These are phyloP conservation scores for Agrilus biguttatus DNA, from an alignment of 2,888 invertebrate species.

Conservation along the genomic window DNA sequence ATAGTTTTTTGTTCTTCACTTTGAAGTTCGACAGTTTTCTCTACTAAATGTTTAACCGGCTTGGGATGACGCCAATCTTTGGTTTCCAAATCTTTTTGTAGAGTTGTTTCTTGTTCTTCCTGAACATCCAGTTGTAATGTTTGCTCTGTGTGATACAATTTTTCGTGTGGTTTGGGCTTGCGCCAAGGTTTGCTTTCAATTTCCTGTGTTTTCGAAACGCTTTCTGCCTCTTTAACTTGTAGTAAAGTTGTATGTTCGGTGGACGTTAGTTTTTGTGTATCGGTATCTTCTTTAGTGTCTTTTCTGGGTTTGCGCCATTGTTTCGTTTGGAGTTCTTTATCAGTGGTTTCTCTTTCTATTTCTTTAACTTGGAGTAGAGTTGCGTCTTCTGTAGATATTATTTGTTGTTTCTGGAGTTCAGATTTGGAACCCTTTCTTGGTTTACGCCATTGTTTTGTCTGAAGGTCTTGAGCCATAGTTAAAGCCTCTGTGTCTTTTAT, in stretches of 20 bases:
- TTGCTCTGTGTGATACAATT: not conserved
- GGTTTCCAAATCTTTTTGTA: constrained; percentile 5
- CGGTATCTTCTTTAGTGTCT: constrained; percentile 3
- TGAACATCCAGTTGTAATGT: not conserved
- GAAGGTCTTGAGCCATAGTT: constrained; percentile 2
- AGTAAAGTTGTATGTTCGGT: too few relatives aligned
- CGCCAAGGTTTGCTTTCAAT: constrained; percentile 8
- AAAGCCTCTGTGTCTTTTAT: constrained; percentile 1
- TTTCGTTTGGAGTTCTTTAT: constrained; percentile 3
- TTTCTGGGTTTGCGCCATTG: constrained; percentile 9
- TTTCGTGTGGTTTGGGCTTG: constrained; percentile 5
- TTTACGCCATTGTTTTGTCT: not conserved
- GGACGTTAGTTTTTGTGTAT: constrained; percentile 1
- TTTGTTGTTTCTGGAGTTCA: not conserved
- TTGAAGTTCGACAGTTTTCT: constrained; percentile 3
- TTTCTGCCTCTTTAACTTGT: constrained; percentile 10
- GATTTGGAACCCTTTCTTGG: not conserved
- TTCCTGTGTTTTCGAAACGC: constrained; percentile 5
- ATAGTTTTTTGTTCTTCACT: constrained; percentile 2
- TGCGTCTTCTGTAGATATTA: not conserved
- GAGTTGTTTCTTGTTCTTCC: not conserved
- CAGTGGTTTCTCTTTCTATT: constrained; percentile 1
- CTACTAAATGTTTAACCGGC: not conserved
- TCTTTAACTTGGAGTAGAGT: not conserved
- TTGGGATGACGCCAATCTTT: constrained; percentile 9